Evolutionary conservation across 1,140 invertebrate genomes (phyloP).

Genomic region (Drosophila cardini): DNA sequence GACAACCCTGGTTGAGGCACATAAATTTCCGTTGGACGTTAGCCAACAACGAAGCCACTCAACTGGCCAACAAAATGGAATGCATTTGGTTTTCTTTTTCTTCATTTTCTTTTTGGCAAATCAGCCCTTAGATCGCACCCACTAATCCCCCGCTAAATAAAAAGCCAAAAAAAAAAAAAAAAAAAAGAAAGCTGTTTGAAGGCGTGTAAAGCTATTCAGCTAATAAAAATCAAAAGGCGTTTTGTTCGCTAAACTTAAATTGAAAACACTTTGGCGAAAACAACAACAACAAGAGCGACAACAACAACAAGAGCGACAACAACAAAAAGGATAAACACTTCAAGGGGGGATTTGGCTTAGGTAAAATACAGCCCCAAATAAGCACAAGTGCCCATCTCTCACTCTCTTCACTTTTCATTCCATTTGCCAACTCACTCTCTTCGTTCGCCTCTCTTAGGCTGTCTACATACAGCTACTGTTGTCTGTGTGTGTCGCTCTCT

Average conservation of each 20-base stretch:
- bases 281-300: constrained; percentile 43
- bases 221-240: constrained; percentile 83
- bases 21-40: constrained; percentile 61
- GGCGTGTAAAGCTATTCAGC: constrained; percentile 47
- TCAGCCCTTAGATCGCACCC: constrained; percentile 22
- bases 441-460: background rate
- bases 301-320: constrained; percentile 40
- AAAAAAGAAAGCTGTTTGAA: background rate
- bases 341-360: constrained; percentile 80
- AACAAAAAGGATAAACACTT: constrained; percentile 76
- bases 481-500: background rate
- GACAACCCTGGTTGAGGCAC: constrained; percentile 65
- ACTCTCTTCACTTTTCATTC: background rate
- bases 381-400: background rate
- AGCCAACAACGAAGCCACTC: constrained; percentile 40
- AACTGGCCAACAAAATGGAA: constrained; percentile 34
- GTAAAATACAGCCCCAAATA: constrained; percentile 40
- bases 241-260: constrained; percentile 83
- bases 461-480: constrained; percentile 1
- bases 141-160: background rate
- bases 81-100: constrained; percentile 33
- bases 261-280: constrained; percentile 74
- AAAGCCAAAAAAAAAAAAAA: background rate
- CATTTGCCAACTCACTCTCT: constrained; percentile 4
- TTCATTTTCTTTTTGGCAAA: constrained; percentile 37